These are phyloP conservation scores for Daktulosphaira vitifoliae DNA, from an alignment of 1,140 invertebrate species.

Conservation along the genomic window DNA sequence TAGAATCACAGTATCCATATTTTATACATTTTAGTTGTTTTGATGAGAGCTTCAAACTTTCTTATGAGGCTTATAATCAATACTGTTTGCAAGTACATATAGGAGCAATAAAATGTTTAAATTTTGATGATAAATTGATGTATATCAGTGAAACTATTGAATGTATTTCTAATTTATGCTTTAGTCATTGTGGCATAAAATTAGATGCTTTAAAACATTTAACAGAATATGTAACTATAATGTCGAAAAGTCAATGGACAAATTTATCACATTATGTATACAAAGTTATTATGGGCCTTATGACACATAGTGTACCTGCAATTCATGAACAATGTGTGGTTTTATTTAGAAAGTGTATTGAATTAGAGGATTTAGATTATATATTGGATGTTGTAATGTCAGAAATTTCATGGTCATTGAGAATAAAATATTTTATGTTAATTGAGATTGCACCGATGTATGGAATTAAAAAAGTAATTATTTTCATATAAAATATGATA, in stretches of 20 bases:
- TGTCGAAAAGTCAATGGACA: conserved; percentile 4
- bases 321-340: conserved; percentile 18
- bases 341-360: conserved; percentile 13
- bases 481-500: background rate
- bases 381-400: conserved; percentile 35
- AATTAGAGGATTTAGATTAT: conserved; percentile 23
- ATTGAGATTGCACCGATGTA: conserved; percentile 4
- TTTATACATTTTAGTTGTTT: background rate
- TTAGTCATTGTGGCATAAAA: conserved; percentile 3
- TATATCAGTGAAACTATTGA: conserved; percentile 3
- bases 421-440: conserved; percentile 25
- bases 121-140: background rate
- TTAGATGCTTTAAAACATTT: conserved; percentile 26
- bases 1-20: too few relatives aligned
- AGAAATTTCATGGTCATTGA: conserved; percentile 21
- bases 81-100: conserved; percentile 24
- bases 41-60: background rate
- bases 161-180: conserved; percentile 9
- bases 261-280: background rate
- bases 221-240: conserved; percentile 7
- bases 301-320: conserved; percentile 23
- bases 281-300: conserved; percentile 9
- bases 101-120: conserved; percentile 5
- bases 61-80: conserved; percentile 11
- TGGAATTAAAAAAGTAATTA: conserved; percentile 17